A percentile compares a stretch with the other conserved stretches of the same genome.
Conservation (phyloP, 2,113 vertebrate species). For the Diadophis punctatus region DNA sequence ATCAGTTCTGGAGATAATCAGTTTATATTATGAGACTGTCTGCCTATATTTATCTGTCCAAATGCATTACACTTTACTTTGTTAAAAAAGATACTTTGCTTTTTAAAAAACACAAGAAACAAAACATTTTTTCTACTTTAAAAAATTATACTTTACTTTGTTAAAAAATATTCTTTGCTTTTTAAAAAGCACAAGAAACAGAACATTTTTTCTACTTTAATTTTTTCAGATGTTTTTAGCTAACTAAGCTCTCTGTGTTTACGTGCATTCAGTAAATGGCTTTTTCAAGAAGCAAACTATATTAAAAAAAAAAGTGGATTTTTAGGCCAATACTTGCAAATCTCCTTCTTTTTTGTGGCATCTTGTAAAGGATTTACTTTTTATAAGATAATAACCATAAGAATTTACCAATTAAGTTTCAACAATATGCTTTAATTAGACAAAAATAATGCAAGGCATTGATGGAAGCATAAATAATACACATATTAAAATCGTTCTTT, state of each 20-base stretch:
- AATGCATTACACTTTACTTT: background rate
- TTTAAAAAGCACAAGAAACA: background rate
- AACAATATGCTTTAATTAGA: conserved; percentile 58
- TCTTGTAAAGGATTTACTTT: conserved; percentile 35
- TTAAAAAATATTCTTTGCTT: background rate
- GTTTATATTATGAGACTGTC: background rate
- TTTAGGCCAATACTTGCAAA: background rate
- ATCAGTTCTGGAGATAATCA: background rate
- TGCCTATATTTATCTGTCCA: background rate
- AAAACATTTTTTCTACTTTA: background rate
- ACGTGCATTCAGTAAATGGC: conserved; percentile 12
- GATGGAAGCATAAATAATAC: conserved; percentile 49
- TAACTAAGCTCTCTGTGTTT: background rate
- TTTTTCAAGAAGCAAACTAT: conserved; percentile 12
- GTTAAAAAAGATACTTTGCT: background rate
- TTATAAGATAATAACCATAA: conserved; percentile 26
- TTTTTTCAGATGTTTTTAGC: conserved; percentile 19
- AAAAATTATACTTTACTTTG: conserved; percentile 14
- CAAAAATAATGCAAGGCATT: conserved; percentile 55
- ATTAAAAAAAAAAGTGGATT: background rate
- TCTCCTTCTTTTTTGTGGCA: conserved; percentile 8
- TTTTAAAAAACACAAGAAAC: background rate
- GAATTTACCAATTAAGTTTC: conserved; percentile 50
- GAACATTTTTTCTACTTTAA: background rate
- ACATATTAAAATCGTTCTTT: conserved; percentile 45